A percentile compares a stretch with the other conserved stretches of the same genome.
Conservation (phyloP, 2,113 vertebrate species). For the Canis aureus region DNA sequence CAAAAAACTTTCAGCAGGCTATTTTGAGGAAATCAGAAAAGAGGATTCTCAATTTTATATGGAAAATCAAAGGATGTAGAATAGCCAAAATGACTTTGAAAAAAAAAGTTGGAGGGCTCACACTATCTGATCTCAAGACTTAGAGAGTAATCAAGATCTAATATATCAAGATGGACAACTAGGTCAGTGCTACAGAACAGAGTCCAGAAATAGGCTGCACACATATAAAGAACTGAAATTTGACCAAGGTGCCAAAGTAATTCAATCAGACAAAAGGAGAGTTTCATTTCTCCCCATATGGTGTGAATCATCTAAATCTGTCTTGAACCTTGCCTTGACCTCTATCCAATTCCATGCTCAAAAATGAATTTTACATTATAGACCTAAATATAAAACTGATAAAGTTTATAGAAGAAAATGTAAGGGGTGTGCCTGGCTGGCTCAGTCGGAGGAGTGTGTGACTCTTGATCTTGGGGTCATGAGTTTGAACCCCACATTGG, state of each 20-base stretch:
- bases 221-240: not conserved
- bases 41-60: not conserved
- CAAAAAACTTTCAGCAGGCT: not conserved
- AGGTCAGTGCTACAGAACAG: not conserved
- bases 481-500: not conserved
- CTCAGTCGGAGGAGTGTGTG: not conserved
- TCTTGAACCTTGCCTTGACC: not conserved
- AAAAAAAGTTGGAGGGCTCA: not conserved
- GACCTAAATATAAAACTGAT: not conserved
- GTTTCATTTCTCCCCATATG: not conserved
- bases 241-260: not conserved
- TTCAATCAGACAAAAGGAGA: not conserved
- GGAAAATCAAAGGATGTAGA: slow-evolving; percentile 11
- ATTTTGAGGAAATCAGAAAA: slow-evolving; percentile 6
- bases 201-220: not conserved
- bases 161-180: not conserved
- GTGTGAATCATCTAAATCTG: not conserved
- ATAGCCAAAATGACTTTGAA: slow-evolving; percentile 6
- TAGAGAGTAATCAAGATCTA: not conserved
- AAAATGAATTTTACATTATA: not conserved
- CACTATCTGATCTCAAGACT: not conserved
- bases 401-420: not conserved
- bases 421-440: not conserved
- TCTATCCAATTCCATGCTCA: not conserved
- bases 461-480: not conserved